Evolutionary conservation across 2,113 vertebrate species (phyloP).

Genomic region (Lutjanus erythropterus): DNA sequence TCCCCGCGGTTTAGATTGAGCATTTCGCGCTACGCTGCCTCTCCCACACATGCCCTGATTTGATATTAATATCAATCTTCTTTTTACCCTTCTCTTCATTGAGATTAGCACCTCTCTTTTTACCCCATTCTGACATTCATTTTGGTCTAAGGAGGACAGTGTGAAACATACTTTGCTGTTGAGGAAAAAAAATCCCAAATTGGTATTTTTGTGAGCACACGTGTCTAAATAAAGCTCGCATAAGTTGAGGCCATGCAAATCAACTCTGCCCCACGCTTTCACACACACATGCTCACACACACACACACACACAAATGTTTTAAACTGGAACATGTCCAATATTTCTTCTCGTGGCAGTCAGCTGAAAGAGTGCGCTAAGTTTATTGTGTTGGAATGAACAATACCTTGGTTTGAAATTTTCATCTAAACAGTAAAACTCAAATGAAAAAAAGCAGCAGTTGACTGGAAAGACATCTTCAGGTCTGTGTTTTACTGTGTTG

Average conservation of each 20-base stretch:
- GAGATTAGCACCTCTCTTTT: slow-evolving; percentile 77
- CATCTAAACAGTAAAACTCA: not conserved
- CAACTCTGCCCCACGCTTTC: not conserved
- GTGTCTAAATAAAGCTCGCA: slow-evolving; percentile 19
- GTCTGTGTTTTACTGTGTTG: not conserved
- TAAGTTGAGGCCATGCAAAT: slow-evolving; percentile 28
- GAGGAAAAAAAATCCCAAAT: slow-evolving; percentile 63
- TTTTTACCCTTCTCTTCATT: slow-evolving; percentile 78
- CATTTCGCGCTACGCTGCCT: slow-evolving; percentile 87
- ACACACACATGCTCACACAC: not conserved
- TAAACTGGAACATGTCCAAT: not conserved
- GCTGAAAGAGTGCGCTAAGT: slow-evolving; percentile 20
- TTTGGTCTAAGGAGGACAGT: slow-evolving; percentile 56
- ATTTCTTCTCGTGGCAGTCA: slow-evolving; percentile 10
- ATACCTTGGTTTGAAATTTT: slow-evolving; percentile 1
- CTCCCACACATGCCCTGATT: slow-evolving; percentile 79
- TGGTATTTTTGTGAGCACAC: slow-evolving; percentile 38
- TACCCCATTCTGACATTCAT: slow-evolving; percentile 66
- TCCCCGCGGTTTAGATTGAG: slow-evolving; percentile 82
- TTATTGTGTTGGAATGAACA: slow-evolving; percentile 6
- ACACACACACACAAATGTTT: not conserved
- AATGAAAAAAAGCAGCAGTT: not conserved
- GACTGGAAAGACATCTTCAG: slow-evolving; percentile 11
- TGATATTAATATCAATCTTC: slow-evolving; percentile 88
- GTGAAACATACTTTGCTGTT: slow-evolving; percentile 52